Evolutionary conservation across 1,140 invertebrate species (phyloP).

Genomic region (Manduca sexta): DNA sequence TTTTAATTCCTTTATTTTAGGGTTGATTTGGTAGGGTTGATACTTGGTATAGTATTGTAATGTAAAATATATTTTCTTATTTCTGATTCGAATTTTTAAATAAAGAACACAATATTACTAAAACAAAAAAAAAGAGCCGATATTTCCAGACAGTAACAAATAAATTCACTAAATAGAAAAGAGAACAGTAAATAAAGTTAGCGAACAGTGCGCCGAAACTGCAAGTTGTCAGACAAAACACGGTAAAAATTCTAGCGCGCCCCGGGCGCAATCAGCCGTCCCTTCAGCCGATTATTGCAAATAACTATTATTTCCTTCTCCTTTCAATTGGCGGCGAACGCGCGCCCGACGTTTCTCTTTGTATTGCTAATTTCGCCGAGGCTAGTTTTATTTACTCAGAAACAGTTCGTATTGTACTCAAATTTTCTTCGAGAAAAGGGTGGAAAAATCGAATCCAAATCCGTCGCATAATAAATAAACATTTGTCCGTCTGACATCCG

Average conservation of each 20-base stretch:
- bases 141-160: too few species aligned
- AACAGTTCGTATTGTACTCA: slow-evolving; percentile 6
- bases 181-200: background rate
- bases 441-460: slow-evolving; percentile 22
- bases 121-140: too few species aligned
- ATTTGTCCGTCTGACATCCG: slow-evolving; percentile 35
- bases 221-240: slow-evolving; percentile 42
- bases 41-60: too few species aligned
- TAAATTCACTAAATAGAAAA: too few species aligned
- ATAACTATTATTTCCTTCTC: slow-evolving; percentile 71
- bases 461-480: slow-evolving; percentile 23
- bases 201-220: background rate
- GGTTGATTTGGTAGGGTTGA: slow-evolving; percentile 37
- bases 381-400: slow-evolving; percentile 54
- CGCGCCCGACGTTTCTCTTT: slow-evolving; percentile 54
- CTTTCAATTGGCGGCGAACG: slow-evolving; percentile 65
- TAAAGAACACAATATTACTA: too few species aligned
- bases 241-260: slow-evolving; percentile 44
- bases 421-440: slow-evolving; percentile 9
- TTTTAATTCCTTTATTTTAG: slow-evolving; percentile 64
- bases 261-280: slow-evolving; percentile 66
- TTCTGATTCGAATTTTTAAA: too few species aligned
- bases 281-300: slow-evolving; percentile 70
- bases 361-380: slow-evolving; percentile 63
- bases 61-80: too few species aligned